phyloP scores from a whole-genome alignment of 2,888 invertebrate species.

The Andrena minutula region DNA sequence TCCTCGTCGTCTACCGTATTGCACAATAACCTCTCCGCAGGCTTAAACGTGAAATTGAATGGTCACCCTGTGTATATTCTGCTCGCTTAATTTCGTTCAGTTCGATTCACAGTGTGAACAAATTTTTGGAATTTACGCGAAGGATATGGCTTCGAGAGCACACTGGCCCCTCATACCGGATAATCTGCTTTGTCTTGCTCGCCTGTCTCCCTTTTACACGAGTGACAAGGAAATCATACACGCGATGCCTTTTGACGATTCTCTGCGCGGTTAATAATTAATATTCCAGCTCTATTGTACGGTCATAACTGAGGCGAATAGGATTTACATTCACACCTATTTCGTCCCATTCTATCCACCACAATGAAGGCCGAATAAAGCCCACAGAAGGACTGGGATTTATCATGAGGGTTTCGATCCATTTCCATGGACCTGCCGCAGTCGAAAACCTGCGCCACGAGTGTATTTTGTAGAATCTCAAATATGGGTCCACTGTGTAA shows the following conservation, averaged over 20 bases:
- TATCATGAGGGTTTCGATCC: conserved; percentile 1
- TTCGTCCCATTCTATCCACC: background rate
- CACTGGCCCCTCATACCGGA: background rate
- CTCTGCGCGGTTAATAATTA: background rate
- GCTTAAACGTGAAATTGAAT: conserved; percentile 26
- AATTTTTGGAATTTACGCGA: conserved; percentile 9
- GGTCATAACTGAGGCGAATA: background rate
- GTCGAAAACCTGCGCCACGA: background rate
- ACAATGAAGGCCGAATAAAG: conserved; percentile 4
- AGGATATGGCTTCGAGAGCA: background rate
- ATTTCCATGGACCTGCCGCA: conserved; percentile 13
- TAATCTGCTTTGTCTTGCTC: background rate
- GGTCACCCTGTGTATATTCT: background rate
- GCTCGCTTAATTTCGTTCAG: background rate
- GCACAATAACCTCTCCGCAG: background rate
- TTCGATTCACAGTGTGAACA: background rate
- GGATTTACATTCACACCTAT: conserved; percentile 2
- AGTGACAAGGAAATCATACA: background rate
- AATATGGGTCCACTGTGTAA: conserved; percentile 47
- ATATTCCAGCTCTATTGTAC: background rate
- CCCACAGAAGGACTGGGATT: background rate
- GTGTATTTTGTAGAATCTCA: background rate
- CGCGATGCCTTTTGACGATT: conserved; percentile 2
- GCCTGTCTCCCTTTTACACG: background rate
- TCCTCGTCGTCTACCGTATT: background rate